Evolutionary conservation across 2,797 vertebrate genomes (phyloP), one percentile per base, ranked within the genome.

Genomic region (Podarcis lilfordi): DNA sequence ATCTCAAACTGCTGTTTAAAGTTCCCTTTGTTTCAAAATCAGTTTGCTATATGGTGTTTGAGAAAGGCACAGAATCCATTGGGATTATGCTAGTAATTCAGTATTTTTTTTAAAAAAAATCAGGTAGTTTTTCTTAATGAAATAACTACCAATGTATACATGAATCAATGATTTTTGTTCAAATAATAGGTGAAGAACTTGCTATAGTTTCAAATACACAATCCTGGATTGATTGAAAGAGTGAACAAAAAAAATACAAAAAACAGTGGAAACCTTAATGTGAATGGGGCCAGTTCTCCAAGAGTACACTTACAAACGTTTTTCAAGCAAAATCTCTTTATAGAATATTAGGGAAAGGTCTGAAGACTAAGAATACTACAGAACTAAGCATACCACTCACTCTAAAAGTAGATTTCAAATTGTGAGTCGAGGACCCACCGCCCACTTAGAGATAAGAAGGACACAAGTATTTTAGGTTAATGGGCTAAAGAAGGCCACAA

Each of bases 131-230:
- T 0, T 89, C 45, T 50, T 86, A 68, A 89, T 91, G 85, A 72
- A 92, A 71, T 89, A 40, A 1, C 82, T 29, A 85, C 78, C 55
- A 90, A 82, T 86, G 94, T 87, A 85, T 93, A 61, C 55, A 76
- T 37, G n/a, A 79, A 50, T 27, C 9, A 77, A 15, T 64, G n/a
- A 85, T 83, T 80, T 86, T 85, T 82, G 5, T 50, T 91, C 86
- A 90, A 91, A 92, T 27, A 83, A 77, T 19, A 71, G 85, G 64
- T 27, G n/a, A 64, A 61, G 27, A 82, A 59, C 78, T 81, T 89
- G 25, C 68, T 92, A 83, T 74, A 55, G 90, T 79, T 80, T 75
- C 0, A 1, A 86, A 85, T 6, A 64, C 43, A 43, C 17, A 77
- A 59, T 43, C 9, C n/a, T 68, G 13, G 25, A 82, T 76, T 50